Evolutionary conservation across 2,888 invertebrate genomes (phyloP), one percentile per base, ranked within the genome.

Genomic region (Drosophila flavopinicola): DNA sequence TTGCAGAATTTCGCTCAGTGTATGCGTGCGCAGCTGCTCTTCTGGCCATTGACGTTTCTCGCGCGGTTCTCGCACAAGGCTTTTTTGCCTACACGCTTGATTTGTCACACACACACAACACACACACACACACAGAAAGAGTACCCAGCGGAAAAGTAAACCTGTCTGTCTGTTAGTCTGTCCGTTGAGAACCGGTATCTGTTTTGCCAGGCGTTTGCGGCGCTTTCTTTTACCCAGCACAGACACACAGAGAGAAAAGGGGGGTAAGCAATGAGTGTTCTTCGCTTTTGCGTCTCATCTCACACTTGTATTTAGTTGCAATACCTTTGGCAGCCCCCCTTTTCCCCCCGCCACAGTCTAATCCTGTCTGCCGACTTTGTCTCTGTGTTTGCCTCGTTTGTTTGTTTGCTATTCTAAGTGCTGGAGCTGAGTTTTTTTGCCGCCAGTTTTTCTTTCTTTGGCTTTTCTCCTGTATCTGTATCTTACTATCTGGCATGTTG

Each of bases 371-470:
- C 54, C 47, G 56, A 65, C 61, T 66, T 74, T 71, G 69, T 68
- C 57, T 53, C 24, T n/a, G 17, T 35, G 17, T 15, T 10, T 35
- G 10, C 29, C 44, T 54, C 59, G 58, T 47, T 58, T 64, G 65
- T 73, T 85, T 82, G 78, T 82, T 85, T 87, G 71, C 75, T 67
- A 78, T 84, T 82, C 83, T 84, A 87, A 84, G 83, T 84, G 87
- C 79, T 73, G 74, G n/a, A n/a, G 51, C 64, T 63, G 66, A 37
- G 51, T 66, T 78, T 85, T 37, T 66, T n/a, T 25, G n/a, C n/a
- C 13, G 25, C 17, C 32, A 11, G 27, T 32, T 24, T 53, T 20
- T 42, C n/a, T n/a, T 42, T 20, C 17, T 33, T 57, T 13, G 23
- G 20, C 13, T 32, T 48, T 44, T 70, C 38, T 15, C 23, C 33